These are phyloP conservation scores for Gadopsis marmoratus DNA, from an alignment of 2,797 vertebrate genomes.

Conservation along the genomic window DNA sequence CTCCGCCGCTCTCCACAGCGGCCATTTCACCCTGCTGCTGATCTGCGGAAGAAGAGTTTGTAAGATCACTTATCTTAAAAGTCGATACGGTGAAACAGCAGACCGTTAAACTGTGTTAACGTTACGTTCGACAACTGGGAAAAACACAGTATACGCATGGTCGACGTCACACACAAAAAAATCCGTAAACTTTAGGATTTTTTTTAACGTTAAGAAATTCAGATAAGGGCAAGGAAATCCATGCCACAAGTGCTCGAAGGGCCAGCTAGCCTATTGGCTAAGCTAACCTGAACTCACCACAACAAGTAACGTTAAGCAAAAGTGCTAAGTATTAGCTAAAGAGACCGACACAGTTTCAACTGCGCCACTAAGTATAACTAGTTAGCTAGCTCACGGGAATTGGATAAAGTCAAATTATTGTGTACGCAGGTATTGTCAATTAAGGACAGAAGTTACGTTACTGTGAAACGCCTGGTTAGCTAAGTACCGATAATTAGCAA, in stretches of 20 bases:
- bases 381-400: not conserved
- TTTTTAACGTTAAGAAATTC: not conserved
- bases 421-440: not conserved
- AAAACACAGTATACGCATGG: rapidly evolving
- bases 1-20: slow-evolving; percentile 82
- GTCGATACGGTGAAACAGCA: not conserved
- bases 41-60: slow-evolving; percentile 82
- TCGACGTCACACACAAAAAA: not conserved
- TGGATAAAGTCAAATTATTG: not conserved
- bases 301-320: slow-evolving; percentile 42
- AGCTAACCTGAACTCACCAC: slow-evolving; percentile 67
- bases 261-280: slow-evolving; percentile 71
- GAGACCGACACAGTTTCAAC: not conserved
- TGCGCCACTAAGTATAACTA: not conserved
- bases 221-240: slow-evolving; percentile 21
- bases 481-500: slow-evolving; percentile 60
- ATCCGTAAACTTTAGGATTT: rapidly evolving
- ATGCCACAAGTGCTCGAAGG: slow-evolving; percentile 56
- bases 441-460: slow-evolving; percentile 3
- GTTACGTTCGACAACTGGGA: rapidly evolving
- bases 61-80: slow-evolving; percentile 51
- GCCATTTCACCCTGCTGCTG: slow-evolving; percentile 88
- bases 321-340: slow-evolving; percentile 10
- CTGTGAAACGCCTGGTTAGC: slow-evolving; percentile 44
- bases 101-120: not conserved